phyloP scores from a whole-genome alignment of 2,113 vertebrate genomes.

The Tinamus guttatus region DNA sequence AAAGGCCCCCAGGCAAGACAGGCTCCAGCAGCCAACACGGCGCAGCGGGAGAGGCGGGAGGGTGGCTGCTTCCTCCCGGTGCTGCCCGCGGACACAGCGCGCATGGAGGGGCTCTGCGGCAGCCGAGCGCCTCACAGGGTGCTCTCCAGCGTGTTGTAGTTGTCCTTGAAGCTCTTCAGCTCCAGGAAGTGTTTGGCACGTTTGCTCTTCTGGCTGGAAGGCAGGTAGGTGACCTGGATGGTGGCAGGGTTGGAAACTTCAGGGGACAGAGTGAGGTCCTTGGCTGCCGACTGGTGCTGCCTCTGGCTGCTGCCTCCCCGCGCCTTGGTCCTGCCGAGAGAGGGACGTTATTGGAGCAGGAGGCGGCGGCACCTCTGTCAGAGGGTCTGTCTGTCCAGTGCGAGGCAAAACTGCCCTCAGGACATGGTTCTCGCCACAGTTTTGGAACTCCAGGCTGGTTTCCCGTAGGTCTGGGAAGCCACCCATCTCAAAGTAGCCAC shows the following conservation, averaged over 20 bases:
- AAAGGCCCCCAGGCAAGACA: not conserved
- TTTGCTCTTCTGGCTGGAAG: constrained; percentile 91
- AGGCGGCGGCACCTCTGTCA: fast-evolving
- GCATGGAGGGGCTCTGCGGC: not conserved
- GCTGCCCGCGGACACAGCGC: not conserved
- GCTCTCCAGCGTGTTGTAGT: constrained; percentile 96
- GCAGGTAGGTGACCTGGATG: constrained; percentile 93
- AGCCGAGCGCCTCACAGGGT: constrained; percentile 77
- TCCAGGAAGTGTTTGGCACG: constrained; percentile 94
- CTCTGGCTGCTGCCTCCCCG: constrained; percentile 78
- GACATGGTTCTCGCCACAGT: fast-evolving
- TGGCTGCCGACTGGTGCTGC: constrained; percentile 91
- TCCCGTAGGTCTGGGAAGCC: not conserved
- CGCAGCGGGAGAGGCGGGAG: not conserved
- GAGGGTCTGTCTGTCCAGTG: fast-evolving
- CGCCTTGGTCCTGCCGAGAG: constrained; percentile 70
- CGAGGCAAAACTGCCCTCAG: fast-evolving
- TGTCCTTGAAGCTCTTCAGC: constrained; percentile 98
- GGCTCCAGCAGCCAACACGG: not conserved
- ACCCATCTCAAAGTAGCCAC: fast-evolving
- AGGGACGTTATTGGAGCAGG: not conserved
- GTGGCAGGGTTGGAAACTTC: constrained; percentile 78
- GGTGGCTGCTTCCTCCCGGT: not conserved
- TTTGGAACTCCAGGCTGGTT: not conserved
- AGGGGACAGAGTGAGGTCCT: constrained; percentile 86